Evolutionary conservation across 92 coral and sea anemone genomes (phyloP), one percentile per base, ranked within the genome.

Genomic region (Pocillopora meandrina): DNA sequence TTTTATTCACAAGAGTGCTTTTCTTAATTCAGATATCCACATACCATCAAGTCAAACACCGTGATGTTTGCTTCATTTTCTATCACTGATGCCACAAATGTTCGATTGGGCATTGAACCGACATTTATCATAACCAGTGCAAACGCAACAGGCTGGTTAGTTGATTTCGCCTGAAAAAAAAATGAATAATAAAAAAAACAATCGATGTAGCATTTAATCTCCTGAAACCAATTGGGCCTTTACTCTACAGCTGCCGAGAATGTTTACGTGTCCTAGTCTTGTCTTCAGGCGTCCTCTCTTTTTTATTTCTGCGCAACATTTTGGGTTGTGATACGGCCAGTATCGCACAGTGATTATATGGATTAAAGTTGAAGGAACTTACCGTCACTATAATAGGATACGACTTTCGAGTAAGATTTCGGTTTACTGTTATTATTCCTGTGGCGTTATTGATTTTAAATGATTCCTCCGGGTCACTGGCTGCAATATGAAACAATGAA

Each of bases 121-220:
- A 88, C 95, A 42, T 71, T 82, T 57, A 92, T 74, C 56, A 87
- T 73, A 69, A 92, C 95, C 31, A 92, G 68, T 6, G 95, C 66
- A 79, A 92, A 81, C 61, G 88, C 92, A 4, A 83, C 84, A 60
- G 90, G 76, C 13, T 88, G 90, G 56, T 72, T 47, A n/a, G 93
- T 74, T 26, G 82, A 36, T 18, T 63, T 82, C 21, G 94, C 95
- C 95, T 92, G 80, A 12, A 42, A 57, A 63, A 75, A 60, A 35
- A 47, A 12, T 65, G 62, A 59, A 36, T 65, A 11, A 65, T 11
- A 9, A 9, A 68, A 68, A 1, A 68, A 16, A 18, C 26, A 68
- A 68, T 9, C 73, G 35, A 36, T 68, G 11, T 31, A 18, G 1
- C 18, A 14, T 12, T 68, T 33, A 31, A 4, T 33, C n/a, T 26